Evolutionary conservation across 2,888 invertebrate species (phyloP), one percentile per base, ranked within the genome.

Genomic region (Nemotelus nigrinus): DNA sequence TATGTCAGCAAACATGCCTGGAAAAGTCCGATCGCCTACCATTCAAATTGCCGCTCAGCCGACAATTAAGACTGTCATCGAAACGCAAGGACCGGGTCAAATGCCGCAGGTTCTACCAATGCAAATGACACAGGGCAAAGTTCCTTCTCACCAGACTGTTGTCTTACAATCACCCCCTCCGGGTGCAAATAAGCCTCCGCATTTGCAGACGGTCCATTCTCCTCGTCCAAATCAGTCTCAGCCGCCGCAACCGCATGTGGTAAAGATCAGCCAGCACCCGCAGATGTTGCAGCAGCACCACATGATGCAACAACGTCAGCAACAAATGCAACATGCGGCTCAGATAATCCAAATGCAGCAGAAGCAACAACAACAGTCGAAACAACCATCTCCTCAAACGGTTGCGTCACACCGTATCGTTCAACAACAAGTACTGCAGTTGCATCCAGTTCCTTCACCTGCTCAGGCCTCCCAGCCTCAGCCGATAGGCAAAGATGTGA

Each of bases 41-140:
- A 81, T 85, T 80, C 85, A 84, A 80, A 76, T 86, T 77, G 87
- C 88, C 81, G 88, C 88, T 80, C 80, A 85, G 82, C 83, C 48
- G 83, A 87, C 53, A 88, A 88, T 81, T 86, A 58, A 89, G 87
- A 83, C 90, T 85, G 83, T 85, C 84, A 82, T 83, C 6, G 85
- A 84, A 44, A 58, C 81, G 5, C 80, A 79, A 65, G 74, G 72
- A 6, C 74, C 77, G 6, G 39, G 48, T 7, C 74, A 74, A 78
- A 77, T 60, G 65, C 80, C 25, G 78, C 81, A 79, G 43, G 80
- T 83, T 4, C 60, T 60, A 5, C 74, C 76, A 3, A 76, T 78
- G 6, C 83, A 84, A 3, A 80, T 85, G 65, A 85, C 84, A 76
- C 85, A 85, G 80, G 83, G 84, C 82, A 83, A 84, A 3, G 80